phyloP scores from a whole-genome alignment of 2,888 invertebrate genomes.

The Cecidostiba fungosa region DNA sequence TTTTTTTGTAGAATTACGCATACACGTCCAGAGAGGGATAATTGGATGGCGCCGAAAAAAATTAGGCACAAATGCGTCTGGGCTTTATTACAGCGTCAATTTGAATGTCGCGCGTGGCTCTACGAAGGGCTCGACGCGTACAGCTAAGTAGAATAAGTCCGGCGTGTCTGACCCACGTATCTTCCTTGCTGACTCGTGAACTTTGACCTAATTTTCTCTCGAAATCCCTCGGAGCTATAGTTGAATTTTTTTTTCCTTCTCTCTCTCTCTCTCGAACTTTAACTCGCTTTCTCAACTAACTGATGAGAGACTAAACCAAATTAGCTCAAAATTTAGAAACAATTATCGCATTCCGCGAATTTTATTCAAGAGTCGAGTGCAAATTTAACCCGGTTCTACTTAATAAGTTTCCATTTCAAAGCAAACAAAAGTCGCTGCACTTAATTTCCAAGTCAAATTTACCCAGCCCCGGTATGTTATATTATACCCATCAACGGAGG shows the following conservation, averaged over 20 bases:
- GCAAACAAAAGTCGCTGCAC: neutral
- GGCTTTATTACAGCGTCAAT: neutral
- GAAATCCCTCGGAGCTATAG: neutral
- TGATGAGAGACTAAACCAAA: too few species aligned
- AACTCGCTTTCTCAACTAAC: neutral
- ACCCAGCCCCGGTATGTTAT: too few species aligned
- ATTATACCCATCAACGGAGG: too few species aligned
- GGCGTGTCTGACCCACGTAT: neutral
- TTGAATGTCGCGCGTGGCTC: neutral
- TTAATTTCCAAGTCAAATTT: neutral
- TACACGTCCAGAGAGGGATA: neutral
- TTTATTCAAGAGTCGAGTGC: neutral
- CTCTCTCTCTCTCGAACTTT: neutral
- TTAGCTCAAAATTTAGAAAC: neutral
- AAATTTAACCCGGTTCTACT: neutral
- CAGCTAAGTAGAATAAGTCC: conserved; percentile 12
- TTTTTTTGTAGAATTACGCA: too few species aligned
- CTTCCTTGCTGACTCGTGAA: neutral
- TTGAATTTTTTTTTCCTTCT: neutral
- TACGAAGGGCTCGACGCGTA: neutral
- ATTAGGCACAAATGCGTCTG: neutral
- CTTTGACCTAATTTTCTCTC: conserved; percentile 12
- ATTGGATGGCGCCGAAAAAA: neutral
- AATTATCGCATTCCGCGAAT: neutral
- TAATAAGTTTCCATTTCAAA: conserved; percentile 1